These are phyloP conservation scores for Hippocampus abdominalis DNA, from an alignment of 2,113 vertebrate genomes.

Conservation along the genomic window DNA sequence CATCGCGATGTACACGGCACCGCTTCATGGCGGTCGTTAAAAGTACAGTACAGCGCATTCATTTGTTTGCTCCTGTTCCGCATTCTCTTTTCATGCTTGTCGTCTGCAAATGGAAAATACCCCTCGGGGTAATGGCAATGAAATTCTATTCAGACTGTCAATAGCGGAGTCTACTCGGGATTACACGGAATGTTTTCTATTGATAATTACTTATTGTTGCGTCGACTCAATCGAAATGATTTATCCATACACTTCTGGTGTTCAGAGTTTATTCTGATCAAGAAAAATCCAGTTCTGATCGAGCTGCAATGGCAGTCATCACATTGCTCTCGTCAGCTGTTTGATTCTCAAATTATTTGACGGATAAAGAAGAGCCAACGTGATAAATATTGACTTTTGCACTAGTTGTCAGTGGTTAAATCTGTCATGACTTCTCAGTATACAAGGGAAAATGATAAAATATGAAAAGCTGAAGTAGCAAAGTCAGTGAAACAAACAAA, in stretches of 20 bases:
- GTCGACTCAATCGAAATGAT: not conserved
- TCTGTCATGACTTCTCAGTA: too few species aligned
- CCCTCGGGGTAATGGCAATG: not conserved
- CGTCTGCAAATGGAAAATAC: slow-evolving; percentile 13
- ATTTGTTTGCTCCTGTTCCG: slow-evolving; percentile 4
- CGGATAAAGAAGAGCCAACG: too few species aligned
- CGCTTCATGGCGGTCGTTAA: not conserved
- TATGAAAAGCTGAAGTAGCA: too few species aligned
- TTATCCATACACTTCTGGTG: not conserved
- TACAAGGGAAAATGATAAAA: too few species aligned
- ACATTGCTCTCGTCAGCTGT: not conserved
- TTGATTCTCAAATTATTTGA: too few species aligned
- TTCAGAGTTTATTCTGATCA: not conserved
- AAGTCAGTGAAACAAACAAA: too few species aligned
- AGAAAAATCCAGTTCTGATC: not conserved
- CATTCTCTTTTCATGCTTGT: slow-evolving; percentile 10
- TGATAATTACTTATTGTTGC: not conserved
- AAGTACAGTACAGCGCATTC: not conserved
- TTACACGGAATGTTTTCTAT: not conserved
- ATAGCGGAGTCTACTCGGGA: not conserved
- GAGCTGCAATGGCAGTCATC: not conserved
- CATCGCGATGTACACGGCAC: not conserved
- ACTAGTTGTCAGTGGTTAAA: too few species aligned
- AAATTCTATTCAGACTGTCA: not conserved
- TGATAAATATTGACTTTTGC: too few species aligned